Conservation (phyloP, 2,888 invertebrate genomes). For the Xanthorhoe spadicearia region DNA sequence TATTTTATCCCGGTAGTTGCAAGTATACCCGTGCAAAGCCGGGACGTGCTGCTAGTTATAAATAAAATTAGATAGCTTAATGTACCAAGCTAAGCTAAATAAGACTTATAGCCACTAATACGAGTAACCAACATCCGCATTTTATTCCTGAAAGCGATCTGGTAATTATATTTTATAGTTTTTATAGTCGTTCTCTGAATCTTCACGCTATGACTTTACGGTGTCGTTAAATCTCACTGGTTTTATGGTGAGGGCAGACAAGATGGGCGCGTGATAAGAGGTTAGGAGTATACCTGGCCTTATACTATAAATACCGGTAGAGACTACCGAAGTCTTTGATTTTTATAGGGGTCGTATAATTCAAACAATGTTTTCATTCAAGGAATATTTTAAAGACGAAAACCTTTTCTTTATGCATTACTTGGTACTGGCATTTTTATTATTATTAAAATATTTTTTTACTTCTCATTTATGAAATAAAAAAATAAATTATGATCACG, state of each 20-base stretch:
- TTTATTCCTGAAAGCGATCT: slow-evolving; percentile 44
- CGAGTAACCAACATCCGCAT: slow-evolving; percentile 14
- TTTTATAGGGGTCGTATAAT: background rate
- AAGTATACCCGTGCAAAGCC: too few species aligned
- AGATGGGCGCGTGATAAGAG: slow-evolving; percentile 42
- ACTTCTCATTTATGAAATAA: too few species aligned
- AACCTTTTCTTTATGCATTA: too few species aligned
- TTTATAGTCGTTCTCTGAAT: slow-evolving; percentile 44
- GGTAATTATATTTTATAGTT: slow-evolving; percentile 47
- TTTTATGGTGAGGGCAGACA: slow-evolving; percentile 38
- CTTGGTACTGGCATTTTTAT: too few species aligned
- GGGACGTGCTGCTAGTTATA: too few species aligned
- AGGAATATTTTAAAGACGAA: background rate
- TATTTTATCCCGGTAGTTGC: too few species aligned
- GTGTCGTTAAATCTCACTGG: slow-evolving; percentile 39
- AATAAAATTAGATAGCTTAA: too few species aligned
- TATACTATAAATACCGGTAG: slow-evolving; percentile 13
- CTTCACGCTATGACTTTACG: slow-evolving; percentile 42
- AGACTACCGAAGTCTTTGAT: background rate
- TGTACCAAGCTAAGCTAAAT: too few species aligned
- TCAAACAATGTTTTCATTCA: background rate
- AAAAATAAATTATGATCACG: too few species aligned
- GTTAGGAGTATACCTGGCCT: slow-evolving; percentile 33
- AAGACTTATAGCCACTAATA: background rate
- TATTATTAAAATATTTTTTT: too few species aligned